phyloP scores from a whole-genome alignment of 2,888 invertebrate genomes.

The Kryphioiulus occultus region DNA sequence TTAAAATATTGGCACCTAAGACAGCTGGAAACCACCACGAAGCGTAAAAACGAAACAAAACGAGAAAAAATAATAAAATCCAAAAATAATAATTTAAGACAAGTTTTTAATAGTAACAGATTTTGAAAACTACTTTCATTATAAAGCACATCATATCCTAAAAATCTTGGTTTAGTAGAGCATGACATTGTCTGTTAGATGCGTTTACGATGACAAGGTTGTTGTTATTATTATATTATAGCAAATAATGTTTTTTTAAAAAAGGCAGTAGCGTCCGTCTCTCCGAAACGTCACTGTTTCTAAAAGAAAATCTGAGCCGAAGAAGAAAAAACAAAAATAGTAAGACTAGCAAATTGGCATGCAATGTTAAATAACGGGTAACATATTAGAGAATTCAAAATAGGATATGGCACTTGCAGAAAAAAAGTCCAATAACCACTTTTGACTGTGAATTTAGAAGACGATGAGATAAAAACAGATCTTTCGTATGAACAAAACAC shows the following conservation, averaged over 20 bases:
- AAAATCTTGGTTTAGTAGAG: neutral
- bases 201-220: neutral
- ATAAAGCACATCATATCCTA: slow-evolving; percentile 23
- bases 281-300: neutral
- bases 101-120: slow-evolving; percentile 17
- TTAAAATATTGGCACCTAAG: neutral
- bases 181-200: slow-evolving; percentile 15
- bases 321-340: neutral
- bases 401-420: slow-evolving; percentile 17
- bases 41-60: neutral
- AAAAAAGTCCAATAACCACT: slow-evolving; percentile 17
- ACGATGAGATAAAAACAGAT: neutral
- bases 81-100: slow-evolving; percentile 15
- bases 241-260: neutral
- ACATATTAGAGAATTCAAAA: neutral
- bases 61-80: neutral
- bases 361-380: neutral
- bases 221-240: neutral
- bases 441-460: slow-evolving; percentile 8
- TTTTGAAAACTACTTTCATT: slow-evolving; percentile 17
- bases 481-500: slow-evolving; percentile 23
- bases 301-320: neutral
- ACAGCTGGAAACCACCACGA: neutral
- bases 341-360: slow-evolving; percentile 17
- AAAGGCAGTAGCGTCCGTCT: neutral